These are phyloP conservation scores for Drosophila micromelanica DNA, from an alignment of 1,140 invertebrate genomes.

Conservation along the genomic window DNA sequence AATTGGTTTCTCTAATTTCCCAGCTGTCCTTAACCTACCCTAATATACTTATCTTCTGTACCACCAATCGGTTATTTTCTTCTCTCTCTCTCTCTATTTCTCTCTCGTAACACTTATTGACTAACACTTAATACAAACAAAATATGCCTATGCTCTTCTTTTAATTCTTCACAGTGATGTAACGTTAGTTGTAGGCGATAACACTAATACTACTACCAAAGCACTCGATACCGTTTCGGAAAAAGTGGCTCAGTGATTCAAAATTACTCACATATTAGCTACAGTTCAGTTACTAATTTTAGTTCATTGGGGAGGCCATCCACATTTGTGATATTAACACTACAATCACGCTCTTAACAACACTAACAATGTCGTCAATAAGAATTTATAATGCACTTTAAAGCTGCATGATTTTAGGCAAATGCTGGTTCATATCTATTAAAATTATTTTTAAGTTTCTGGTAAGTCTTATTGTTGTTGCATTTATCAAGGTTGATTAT, in stretches of 20 bases:
- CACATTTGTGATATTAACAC: conserved; percentile 74
- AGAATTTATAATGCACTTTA: conserved; percentile 48
- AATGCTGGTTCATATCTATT: conserved; percentile 30
- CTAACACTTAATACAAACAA: conserved; percentile 57
- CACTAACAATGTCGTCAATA: conserved; percentile 56
- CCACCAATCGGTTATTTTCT: conserved; percentile 48
- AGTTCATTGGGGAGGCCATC: conserved; percentile 39
- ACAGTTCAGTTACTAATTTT: conserved; percentile 23
- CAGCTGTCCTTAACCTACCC: conserved; percentile 24
- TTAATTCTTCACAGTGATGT: conserved; percentile 78
- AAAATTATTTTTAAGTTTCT: conserved; percentile 29
- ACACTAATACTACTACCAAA: conserved; percentile 59
- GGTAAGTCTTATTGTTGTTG: conserved; percentile 39
- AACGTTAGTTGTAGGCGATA: conserved; percentile 77
- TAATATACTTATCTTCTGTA: conserved; percentile 24
- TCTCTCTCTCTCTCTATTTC: conserved; percentile 4
- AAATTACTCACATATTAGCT: conserved; percentile 2
- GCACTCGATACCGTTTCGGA: conserved; percentile 76
- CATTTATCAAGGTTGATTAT: conserved; percentile 50
- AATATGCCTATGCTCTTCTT: conserved; percentile 62
- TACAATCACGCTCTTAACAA: conserved; percentile 64
- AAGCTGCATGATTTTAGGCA: conserved; percentile 27
- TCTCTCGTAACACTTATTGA: conserved; percentile 35
- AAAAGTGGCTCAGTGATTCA: conserved; percentile 63
- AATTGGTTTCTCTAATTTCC: conserved; percentile 21